Percentiles rank a stretch among this genome's conserved stretches.
Conservation (phyloP, 1,140 invertebrate genomes). For the Drosophila saltans region DNA sequence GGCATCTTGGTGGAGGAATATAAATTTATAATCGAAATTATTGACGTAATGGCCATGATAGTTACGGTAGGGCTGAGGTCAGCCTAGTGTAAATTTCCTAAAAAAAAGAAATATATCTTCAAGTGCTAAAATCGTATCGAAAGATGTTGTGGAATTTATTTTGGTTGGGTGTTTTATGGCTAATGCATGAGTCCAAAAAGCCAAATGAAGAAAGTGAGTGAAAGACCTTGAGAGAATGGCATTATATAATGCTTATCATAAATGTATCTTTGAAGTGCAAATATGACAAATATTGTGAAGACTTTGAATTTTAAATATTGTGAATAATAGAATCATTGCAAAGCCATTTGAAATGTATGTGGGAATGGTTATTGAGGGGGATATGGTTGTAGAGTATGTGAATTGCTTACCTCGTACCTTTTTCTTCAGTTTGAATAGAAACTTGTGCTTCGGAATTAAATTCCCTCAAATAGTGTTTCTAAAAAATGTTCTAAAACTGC, state of each 20-base stretch:
- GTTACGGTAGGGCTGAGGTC: slow-evolving; percentile 28
- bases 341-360: too few species aligned
- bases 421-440: too few species aligned
- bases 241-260: slow-evolving; percentile 17
- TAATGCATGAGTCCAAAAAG: slow-evolving; percentile 40
- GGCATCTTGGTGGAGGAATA: neutral
- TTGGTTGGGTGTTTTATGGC: slow-evolving; percentile 60
- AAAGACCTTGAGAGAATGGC: slow-evolving; percentile 18
- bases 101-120: neutral
- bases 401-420: too few species aligned
- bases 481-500: too few species aligned
- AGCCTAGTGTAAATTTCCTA: slow-evolving; percentile 38
- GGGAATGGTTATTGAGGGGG: too few species aligned
- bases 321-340: too few species aligned
- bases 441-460: too few species aligned
- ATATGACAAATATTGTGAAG: neutral
- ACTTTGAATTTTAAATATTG: too few species aligned
- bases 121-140: slow-evolving; percentile 25
- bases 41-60: neutral
- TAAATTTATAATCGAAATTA: neutral
- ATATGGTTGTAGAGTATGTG: too few species aligned
- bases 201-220: slow-evolving; percentile 56
- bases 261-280: neutral
- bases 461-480: too few species aligned
- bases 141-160: slow-evolving; percentile 66